Base-by-base conservation (phyloP, 2,113 vertebrate species). In the Spea multiplicata region DNA sequence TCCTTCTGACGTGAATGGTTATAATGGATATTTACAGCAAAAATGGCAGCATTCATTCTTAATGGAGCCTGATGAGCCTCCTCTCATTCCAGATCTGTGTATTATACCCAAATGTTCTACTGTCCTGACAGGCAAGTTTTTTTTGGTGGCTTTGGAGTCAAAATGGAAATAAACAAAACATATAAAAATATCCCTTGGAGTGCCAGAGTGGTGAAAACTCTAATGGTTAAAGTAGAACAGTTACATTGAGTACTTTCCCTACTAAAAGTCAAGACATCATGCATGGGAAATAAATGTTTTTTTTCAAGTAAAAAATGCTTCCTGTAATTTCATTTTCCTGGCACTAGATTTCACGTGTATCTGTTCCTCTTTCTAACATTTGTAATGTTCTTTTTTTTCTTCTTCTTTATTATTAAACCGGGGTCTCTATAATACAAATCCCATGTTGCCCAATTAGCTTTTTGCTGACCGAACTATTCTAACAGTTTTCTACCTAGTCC, bases 291-390 rank as follows among this genome's bases (percentile, higher is more conserved):
- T 30, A 30, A 30, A 30, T 2, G 3, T 53, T 53, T 53, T 53
- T n/a, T 76, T 76, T 67, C 30, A 76, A 76, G 67, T 68, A 53
- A 55, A 62, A 55, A 14, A 77, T 45, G 70, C 75, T 77, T 77
- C 75, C 75, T 70, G 49, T 62, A 62, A 62, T 30, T 44, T 16
- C 4, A 64, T 16, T 70, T 70, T 75, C 74, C 74, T 67, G 74
- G 64, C 49, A 67, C 30, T 47, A 65, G 3, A 12, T 12, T 67
- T 77, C 75, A 70, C 66, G 67, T 55, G 3, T n/a, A 13, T 44
- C 16, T 13, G 66, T 77, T 77, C 75, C 75, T 71, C 75, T 77
- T 77, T n/a, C n/a, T n/a, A n/a, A n/a, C n/a, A n/a, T n/a, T 69
- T 69, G 44, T 49, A 52, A 59, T 30, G 30, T 30, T 30, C 30